phyloP scores from a whole-genome alignment of 2,797 vertebrate species.

The Hydrolagus colliei region DNA sequence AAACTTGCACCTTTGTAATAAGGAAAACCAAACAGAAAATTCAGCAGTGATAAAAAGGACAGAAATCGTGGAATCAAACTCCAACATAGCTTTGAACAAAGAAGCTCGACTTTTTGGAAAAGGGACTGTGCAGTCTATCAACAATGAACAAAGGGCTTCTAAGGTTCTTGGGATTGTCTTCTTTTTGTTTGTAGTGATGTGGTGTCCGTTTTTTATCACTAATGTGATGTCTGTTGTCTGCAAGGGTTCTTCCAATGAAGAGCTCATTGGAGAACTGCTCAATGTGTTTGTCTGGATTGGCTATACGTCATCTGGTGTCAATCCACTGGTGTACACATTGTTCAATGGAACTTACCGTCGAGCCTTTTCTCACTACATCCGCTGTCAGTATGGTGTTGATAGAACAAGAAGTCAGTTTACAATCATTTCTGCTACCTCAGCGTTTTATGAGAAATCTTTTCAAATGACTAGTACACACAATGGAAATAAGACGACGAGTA shows the following conservation, averaged over 20 bases:
- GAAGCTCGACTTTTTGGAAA: slow-evolving; percentile 69
- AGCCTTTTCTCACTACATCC: slow-evolving; percentile 89
- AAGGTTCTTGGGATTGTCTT: slow-evolving; percentile 96
- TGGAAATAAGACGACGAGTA: slow-evolving; percentile 15
- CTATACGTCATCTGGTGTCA: slow-evolving; percentile 92
- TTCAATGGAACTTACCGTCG: slow-evolving; percentile 93
- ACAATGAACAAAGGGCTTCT: slow-evolving; percentile 87
- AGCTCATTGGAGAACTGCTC: slow-evolving; percentile 77
- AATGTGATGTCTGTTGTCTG: slow-evolving; percentile 90
- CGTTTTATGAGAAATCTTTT: slow-evolving; percentile 57
- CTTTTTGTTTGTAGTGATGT: slow-evolving; percentile 97
- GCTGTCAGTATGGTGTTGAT: slow-evolving; percentile 64
- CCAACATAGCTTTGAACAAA: slow-evolving; percentile 69
- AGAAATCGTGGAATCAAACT: slow-evolving; percentile 62
- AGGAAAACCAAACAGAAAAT: slow-evolving; percentile 58
- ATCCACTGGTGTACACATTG: slow-evolving; percentile 93
- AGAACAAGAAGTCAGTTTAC: slow-evolving; percentile 15
- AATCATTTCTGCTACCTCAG: slow-evolving; percentile 42
- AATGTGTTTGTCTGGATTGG: slow-evolving; percentile 97
- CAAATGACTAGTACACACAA: slow-evolving; percentile 38
- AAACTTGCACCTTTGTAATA: slow-evolving; percentile 69
- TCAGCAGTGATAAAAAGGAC: slow-evolving; percentile 73
- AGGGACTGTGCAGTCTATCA: slow-evolving; percentile 96
- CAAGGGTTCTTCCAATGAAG: slow-evolving; percentile 69
- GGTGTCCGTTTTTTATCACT: slow-evolving; percentile 97